A percentile compares a stretch with the other conserved stretches of the same genome.
Evolutionary conservation across 2,888 invertebrate species (phyloP).

Genomic region (Physocephala rufipes): DNA sequence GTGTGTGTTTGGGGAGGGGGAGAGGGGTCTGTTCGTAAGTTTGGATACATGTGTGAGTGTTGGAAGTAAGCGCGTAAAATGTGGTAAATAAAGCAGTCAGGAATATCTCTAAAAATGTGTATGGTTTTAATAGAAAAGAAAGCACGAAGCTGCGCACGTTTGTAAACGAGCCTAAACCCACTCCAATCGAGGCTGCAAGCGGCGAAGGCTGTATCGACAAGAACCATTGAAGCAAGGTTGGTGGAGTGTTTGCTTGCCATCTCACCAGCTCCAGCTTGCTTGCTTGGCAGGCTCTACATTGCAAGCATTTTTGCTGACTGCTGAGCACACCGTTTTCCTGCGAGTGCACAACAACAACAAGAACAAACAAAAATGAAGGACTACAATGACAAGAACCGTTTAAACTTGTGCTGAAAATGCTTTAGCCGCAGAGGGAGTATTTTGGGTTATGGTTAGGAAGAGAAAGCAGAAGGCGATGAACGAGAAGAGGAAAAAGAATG

Average conservation of each 20-base stretch:
- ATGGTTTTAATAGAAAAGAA: background rate
- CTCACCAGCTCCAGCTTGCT: conserved; percentile 4
- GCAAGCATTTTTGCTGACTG: background rate
- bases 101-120: background rate
- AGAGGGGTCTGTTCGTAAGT: background rate
- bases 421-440: background rate
- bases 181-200: conserved; percentile 7
- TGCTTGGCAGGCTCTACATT: background rate
- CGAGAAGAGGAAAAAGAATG: background rate
- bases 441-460: background rate
- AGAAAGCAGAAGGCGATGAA: background rate
- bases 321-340: conserved; percentile 1
- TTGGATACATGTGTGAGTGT: background rate
- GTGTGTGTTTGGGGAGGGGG: background rate
- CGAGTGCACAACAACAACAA: background rate
- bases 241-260: background rate
- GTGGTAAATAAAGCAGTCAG: background rate
- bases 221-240: conserved; percentile 29
- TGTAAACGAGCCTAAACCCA: conserved; percentile 21
- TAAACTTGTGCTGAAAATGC: background rate
- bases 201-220: conserved; percentile 18
- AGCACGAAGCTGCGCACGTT: background rate
- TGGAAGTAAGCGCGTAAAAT: background rate
- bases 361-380: background rate
- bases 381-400: background rate